phyloP scores from a whole-genome alignment of 1,140 invertebrate genomes.

The Drosophila ohnishii region DNA sequence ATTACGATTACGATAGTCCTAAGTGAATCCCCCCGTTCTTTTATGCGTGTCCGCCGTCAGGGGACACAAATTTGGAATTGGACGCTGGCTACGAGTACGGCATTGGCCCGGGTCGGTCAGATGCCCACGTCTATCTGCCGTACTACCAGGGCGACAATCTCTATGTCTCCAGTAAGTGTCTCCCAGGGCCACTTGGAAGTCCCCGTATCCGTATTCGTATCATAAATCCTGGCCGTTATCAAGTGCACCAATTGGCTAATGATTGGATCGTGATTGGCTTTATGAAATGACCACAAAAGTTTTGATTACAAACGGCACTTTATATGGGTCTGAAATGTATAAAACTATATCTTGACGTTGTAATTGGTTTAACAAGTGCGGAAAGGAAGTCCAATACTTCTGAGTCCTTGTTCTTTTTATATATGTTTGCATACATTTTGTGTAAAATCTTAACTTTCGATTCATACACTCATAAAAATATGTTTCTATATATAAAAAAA shows the following conservation, averaged over 20 bases:
- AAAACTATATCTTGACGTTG: slow-evolving; percentile 71
- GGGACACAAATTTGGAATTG: slow-evolving; percentile 82
- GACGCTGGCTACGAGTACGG: slow-evolving; percentile 78
- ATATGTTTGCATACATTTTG: slow-evolving; percentile 3
- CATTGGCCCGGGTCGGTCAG: slow-evolving; percentile 82
- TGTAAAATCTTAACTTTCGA: neutral
- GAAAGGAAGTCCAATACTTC: slow-evolving; percentile 6
- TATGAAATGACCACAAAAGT: slow-evolving; percentile 8
- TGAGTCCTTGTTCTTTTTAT: slow-evolving; percentile 10
- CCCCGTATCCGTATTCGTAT: slow-evolving; percentile 45
- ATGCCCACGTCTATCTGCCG: slow-evolving; percentile 86
- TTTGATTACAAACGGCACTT: slow-evolving; percentile 43
- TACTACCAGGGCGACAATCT: slow-evolving; percentile 86
- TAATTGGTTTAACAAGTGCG: slow-evolving; percentile 36
- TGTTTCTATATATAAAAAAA: no score
- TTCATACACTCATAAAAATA: no score
- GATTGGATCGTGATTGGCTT: slow-evolving; percentile 43
- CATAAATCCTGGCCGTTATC: slow-evolving; percentile 56
- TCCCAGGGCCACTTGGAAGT: slow-evolving; percentile 47
- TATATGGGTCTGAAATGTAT: slow-evolving; percentile 49
- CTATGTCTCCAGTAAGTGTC: slow-evolving; percentile 79
- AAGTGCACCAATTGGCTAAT: slow-evolving; percentile 69
- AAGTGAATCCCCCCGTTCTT: slow-evolving; percentile 55
- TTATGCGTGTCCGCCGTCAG: slow-evolving; percentile 67
- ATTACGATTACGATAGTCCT: slow-evolving; percentile 45